Base-by-base conservation (phyloP, 2,113 vertebrate species). In the Strix uralensis region DNA sequence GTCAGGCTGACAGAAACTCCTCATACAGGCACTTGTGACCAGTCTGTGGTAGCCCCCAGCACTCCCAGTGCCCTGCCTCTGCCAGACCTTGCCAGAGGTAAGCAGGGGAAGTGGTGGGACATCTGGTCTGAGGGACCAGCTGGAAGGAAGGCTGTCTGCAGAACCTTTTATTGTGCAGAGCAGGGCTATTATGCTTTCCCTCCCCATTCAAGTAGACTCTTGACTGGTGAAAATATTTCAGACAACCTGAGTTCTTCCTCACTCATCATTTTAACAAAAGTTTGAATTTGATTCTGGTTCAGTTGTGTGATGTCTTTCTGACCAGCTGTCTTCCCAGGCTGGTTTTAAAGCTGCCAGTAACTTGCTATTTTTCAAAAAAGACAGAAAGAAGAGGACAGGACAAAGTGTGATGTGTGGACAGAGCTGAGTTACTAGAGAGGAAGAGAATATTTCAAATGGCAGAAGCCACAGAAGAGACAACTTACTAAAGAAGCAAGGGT, bases 261-360 rank as follows among this genome's bases (percentile, higher is more conserved):
- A 40, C 7, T 91, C 15, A 18, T 34, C 10, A 25, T 86, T 95
- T 78, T 59, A 84, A 92, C 30, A 49, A 57, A 82, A 83, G 23
- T 65, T 91, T 52, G 23, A 55, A 42, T 86, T 29, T 91, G 8
- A 54, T 46, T 90, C 19, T 49, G 10, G 34, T 88, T 94, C 36
- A 23, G 44, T 88, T 75, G 62, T 52, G 34, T 89, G 71, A 77
- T 81, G 18, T 82, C 63, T 86, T 87, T 79, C 40, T 92, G 49
- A 44, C 70, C 73, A 85, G 70, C 73, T 94, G 57, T 86, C 55
- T 94, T 75, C 47, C 75, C 83, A 88, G 75, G 38, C 73, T 93
- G 78, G 38, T 86, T 91, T 91, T 90, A 91, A 93, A 90, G 59
- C 55, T 95, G 63, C 57, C 59, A 52, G 46, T 84, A 86, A 44